Conservation (phyloP, 2,888 invertebrate species). For the Crocallis elinguaria region DNA sequence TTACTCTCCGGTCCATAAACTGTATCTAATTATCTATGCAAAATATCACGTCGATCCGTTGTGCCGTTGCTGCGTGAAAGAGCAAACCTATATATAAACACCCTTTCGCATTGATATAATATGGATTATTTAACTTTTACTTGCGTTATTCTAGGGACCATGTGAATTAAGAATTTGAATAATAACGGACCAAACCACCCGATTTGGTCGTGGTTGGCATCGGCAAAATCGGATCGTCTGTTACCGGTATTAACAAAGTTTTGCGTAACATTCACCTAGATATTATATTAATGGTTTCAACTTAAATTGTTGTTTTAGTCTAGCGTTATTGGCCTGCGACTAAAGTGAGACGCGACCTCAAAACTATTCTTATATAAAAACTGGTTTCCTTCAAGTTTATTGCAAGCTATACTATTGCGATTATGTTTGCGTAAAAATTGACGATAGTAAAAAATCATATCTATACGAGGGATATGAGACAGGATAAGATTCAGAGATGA, state of each 20-base stretch:
- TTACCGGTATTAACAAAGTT: background rate
- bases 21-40: too few relatives aligned
- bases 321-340: conserved; percentile 3
- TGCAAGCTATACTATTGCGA: background rate
- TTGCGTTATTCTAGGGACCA: too few relatives aligned
- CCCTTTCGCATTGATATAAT: too few relatives aligned
- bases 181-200: background rate
- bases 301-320: background rate
- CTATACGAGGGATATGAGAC: too few relatives aligned
- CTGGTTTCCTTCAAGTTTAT: background rate
- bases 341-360: background rate
- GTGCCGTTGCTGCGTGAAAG: too few relatives aligned
- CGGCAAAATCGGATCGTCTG: background rate
- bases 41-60: too few relatives aligned
- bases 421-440: background rate
- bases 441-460: background rate
- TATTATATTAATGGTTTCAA: background rate
- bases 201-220: background rate
- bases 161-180: too few relatives aligned
- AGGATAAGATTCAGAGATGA: too few relatives aligned
- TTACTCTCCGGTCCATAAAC: too few relatives aligned
- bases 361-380: conserved; percentile 1
- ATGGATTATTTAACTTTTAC: too few relatives aligned
- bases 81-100: too few relatives aligned
- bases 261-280: conserved; percentile 2